Evolutionary conservation across 1,140 invertebrate species (phyloP).

Genomic region (Drosophila mojavensis): DNA sequence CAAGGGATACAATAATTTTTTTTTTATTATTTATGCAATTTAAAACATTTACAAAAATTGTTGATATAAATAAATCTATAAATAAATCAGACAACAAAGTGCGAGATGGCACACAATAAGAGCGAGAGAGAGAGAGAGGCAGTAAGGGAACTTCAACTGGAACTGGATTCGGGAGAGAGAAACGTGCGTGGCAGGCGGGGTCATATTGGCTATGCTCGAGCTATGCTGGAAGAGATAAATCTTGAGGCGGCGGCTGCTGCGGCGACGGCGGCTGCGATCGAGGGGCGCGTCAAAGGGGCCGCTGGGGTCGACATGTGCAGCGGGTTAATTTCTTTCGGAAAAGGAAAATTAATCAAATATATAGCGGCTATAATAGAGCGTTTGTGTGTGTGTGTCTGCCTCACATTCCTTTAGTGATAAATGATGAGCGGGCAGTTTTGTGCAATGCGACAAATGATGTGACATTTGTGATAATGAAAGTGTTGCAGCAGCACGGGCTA

Average conservation of each 20-base stretch:
- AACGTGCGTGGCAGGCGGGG: constrained; percentile 3
- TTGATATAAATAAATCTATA: constrained; percentile 49
- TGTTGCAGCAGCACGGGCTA: constrained; percentile 63
- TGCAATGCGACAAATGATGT: constrained; percentile 82
- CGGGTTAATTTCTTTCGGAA: constrained; percentile 84
- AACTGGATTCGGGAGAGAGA: background rate
- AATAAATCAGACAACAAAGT: constrained; percentile 64
- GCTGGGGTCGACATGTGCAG: constrained; percentile 71
- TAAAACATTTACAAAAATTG: too few relatives aligned
- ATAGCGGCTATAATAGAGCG: constrained; percentile 40
- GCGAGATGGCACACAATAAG: constrained; percentile 17
- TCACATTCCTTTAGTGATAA: constrained; percentile 79
- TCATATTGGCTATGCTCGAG: constrained; percentile 70
- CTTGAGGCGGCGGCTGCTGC: constrained; percentile 42
- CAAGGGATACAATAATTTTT: too few relatives aligned
- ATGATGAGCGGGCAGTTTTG: constrained; percentile 73
- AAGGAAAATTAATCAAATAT: constrained; percentile 83
- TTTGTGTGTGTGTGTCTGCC: constrained; percentile 28
- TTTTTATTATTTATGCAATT: background rate
- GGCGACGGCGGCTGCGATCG: constrained; percentile 35
- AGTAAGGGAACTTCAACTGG: background rate
- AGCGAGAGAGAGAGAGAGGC: background rate
- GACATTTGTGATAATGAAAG: constrained; percentile 81
- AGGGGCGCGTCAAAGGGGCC: constrained; percentile 69
- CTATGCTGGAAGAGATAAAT: constrained; percentile 73